phyloP scores from a whole-genome alignment of 2,797 vertebrate genomes.

The Eutrigla gurnardus region DNA sequence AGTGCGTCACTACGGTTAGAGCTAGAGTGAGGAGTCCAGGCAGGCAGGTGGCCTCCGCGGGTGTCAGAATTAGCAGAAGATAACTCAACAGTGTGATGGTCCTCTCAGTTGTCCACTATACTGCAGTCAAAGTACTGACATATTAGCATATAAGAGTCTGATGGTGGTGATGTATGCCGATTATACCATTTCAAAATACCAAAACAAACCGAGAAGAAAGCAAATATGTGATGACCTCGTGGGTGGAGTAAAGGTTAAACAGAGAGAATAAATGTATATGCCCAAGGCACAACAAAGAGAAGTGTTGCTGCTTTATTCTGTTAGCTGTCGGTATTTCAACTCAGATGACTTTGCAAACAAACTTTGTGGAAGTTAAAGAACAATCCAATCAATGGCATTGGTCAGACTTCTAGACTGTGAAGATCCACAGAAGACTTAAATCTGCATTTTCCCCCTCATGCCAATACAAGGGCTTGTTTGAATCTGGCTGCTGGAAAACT shows the following conservation, averaged over 20 bases:
- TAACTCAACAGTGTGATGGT: neutral
- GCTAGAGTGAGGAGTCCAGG: neutral
- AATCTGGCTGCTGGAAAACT: conserved; percentile 13
- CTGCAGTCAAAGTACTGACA: neutral
- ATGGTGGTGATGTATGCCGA: neutral
- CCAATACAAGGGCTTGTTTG: neutral
- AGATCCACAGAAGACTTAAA: neutral
- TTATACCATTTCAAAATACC: too few species aligned
- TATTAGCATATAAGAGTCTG: conserved; percentile 2
- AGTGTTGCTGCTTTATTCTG: too few species aligned
- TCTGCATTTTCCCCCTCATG: conserved; percentile 9
- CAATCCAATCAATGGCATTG: too few species aligned
- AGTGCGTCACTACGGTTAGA: neutral
- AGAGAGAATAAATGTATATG: too few species aligned
- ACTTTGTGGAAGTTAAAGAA: too few species aligned
- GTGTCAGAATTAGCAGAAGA: neutral
- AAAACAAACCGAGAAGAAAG: too few species aligned
- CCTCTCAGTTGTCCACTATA: too few species aligned
- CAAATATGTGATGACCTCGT: too few species aligned
- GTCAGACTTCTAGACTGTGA: neutral
- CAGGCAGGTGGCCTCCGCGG: neutral
- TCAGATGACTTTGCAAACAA: neutral
- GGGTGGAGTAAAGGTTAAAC: too few species aligned
- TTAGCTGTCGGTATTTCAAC: too few species aligned
- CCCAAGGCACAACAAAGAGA: too few species aligned